Evolutionary conservation across 2,797 vertebrate species (phyloP).

Genomic region (Rhinatrema bivittatum): DNA sequence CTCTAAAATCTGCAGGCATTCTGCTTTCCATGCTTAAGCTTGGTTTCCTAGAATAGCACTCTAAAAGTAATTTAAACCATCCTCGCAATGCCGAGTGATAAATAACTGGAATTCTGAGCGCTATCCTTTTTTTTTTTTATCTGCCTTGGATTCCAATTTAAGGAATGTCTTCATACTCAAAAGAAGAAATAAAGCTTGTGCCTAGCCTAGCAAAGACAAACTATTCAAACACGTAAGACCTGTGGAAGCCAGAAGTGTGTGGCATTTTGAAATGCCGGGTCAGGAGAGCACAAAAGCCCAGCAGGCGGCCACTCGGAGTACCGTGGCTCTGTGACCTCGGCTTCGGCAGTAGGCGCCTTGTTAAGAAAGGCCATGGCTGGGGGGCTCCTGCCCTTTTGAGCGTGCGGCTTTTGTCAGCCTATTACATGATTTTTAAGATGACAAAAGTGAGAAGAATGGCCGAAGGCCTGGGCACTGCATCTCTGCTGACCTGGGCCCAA

Average conservation of each 20-base stretch:
- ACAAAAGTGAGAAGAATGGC: conserved; percentile 10
- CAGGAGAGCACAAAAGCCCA: conserved; percentile 7
- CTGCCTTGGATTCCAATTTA: too few relatives aligned
- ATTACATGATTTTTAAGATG: conserved; percentile 27
- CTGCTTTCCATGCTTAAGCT: too few relatives aligned
- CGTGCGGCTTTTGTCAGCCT: conserved; percentile 22
- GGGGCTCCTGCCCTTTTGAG: conserved; percentile 15
- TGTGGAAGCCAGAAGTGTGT: neutral
- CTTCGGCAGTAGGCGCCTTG: conserved; percentile 6
- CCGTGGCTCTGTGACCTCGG: neutral
- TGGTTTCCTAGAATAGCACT: too few relatives aligned
- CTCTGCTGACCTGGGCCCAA: conserved; percentile 24
- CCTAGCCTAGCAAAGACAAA: neutral
- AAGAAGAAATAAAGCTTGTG: too few relatives aligned
- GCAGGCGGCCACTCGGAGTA: conserved; percentile 2
- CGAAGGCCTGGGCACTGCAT: conserved; percentile 20
- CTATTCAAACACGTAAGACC: neutral
- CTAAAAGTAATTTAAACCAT: too few relatives aligned
- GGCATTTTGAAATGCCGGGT: conserved; percentile 7
- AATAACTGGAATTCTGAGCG: too few relatives aligned
- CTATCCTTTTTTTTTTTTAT: too few relatives aligned
- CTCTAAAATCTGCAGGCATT: too few relatives aligned
- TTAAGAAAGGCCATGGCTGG: conserved; percentile 8
- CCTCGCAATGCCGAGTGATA: too few relatives aligned
- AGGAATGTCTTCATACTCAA: too few relatives aligned